Evolutionary conservation across 2,888 invertebrate genomes (phyloP).

Genomic region (Hydrotaea diabolus): DNA sequence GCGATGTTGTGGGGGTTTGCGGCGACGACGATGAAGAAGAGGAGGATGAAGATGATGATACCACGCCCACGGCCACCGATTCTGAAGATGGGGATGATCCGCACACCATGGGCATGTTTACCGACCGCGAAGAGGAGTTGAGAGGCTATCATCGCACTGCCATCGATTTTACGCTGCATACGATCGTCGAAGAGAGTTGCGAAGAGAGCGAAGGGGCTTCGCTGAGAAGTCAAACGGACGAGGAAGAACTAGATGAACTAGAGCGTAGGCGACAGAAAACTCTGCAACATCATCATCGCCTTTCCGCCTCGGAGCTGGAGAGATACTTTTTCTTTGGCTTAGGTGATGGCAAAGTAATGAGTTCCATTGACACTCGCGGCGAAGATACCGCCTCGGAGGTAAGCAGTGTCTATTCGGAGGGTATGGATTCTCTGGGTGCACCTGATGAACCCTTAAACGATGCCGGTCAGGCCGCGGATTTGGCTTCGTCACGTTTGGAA

Average conservation of each 20-base stretch:
- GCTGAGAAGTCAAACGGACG: constrained; percentile 73
- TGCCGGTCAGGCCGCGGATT: constrained; percentile 85
- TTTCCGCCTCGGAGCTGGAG: constrained; percentile 91
- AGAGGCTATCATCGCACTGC: constrained; percentile 91
- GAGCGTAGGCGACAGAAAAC: constrained; percentile 80
- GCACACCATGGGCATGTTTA: constrained; percentile 81
- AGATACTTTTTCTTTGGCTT: constrained; percentile 95
- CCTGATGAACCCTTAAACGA: constrained; percentile 82
- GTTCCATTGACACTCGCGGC: constrained; percentile 81
- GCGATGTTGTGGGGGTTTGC: constrained; percentile 82
- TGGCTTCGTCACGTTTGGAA: constrained; percentile 92
- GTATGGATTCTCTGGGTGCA: constrained; percentile 85
- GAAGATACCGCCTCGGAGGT: constrained; percentile 88
- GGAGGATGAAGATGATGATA: constrained; percentile 82
- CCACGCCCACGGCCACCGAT: constrained; percentile 77
- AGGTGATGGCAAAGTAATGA: constrained; percentile 85
- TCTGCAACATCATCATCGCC: constrained; percentile 82
- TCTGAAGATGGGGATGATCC: constrained; percentile 75
- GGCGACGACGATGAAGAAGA: constrained; percentile 39
- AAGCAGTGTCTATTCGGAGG: constrained; percentile 92
- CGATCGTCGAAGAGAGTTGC: constrained; percentile 96
- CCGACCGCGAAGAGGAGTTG: constrained; percentile 90
- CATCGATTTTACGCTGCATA: constrained; percentile 94
- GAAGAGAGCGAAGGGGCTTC: constrained; percentile 94
- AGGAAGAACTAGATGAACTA: constrained; percentile 70